phyloP scores from a whole-genome alignment of 2,797 vertebrate genomes.

The Valencia hispanica region DNA sequence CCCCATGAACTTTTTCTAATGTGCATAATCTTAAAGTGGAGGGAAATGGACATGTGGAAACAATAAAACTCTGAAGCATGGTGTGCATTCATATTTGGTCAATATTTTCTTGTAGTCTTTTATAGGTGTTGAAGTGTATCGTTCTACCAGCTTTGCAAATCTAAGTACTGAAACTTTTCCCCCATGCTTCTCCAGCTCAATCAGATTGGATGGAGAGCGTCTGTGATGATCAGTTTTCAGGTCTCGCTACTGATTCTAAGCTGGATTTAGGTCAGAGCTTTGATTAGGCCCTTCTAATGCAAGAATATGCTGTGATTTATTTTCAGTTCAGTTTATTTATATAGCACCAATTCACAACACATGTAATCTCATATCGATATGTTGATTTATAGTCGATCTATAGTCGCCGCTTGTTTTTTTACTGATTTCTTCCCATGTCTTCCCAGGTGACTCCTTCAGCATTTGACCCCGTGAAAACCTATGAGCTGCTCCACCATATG shows the following conservation, averaged over 20 bases:
- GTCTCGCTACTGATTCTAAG: neutral
- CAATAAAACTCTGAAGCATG: too few species aligned
- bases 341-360: too few species aligned
- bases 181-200: too few species aligned
- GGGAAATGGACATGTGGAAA: neutral
- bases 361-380: too few species aligned
- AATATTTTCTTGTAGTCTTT: too few species aligned
- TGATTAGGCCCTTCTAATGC: neutral
- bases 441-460: slow-evolving; percentile 85
- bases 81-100: too few species aligned
- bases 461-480: slow-evolving; percentile 85
- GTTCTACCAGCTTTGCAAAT: too few species aligned
- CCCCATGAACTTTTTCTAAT: neutral
- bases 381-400: too few species aligned
- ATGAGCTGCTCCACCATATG: slow-evolving; percentile 94
- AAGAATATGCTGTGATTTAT: neutral
- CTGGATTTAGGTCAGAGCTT: neutral
- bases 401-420: neutral
- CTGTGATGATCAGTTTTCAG: neutral
- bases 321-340: too few species aligned
- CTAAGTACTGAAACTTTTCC: too few species aligned
- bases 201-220: too few species aligned
- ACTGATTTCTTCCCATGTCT: neutral
- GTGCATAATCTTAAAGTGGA: neutral
- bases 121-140: too few species aligned